Percentiles rank a stretch among this genome's conserved stretches.
These are phyloP conservation scores for Coenonympha arcania DNA, from an alignment of 2,888 invertebrate genomes.

Conservation along the genomic window DNA sequence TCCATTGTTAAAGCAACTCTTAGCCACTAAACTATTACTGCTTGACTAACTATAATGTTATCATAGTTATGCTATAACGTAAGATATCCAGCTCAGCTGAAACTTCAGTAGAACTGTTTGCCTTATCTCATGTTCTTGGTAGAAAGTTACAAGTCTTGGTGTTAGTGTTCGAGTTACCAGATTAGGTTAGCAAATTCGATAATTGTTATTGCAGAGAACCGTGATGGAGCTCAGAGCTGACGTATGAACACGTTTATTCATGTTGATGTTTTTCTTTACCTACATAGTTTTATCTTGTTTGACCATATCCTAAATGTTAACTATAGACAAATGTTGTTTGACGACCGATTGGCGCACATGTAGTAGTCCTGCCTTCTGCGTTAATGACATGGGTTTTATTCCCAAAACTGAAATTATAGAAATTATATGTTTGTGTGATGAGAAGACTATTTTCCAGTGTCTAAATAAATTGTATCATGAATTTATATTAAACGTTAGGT, in stretches of 20 bases:
- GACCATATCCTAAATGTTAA: not conserved
- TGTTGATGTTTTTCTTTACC: not conserved
- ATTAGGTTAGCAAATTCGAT: constrained; percentile 17
- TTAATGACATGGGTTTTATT: too few species aligned
- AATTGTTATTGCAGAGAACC: constrained; percentile 11
- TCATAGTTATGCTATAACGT: too few species aligned
- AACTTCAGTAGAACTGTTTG: constrained; percentile 8
- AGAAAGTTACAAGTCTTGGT: constrained; percentile 4
- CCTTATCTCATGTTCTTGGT: constrained; percentile 11
- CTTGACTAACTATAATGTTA: too few species aligned
- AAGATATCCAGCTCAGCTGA: constrained; percentile 1
- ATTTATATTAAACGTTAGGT: too few species aligned
- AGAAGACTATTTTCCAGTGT: too few species aligned
- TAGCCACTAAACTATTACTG: too few species aligned
- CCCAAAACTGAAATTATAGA: too few species aligned
- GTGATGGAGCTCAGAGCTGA: constrained; percentile 2
- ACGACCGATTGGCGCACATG: too few species aligned
- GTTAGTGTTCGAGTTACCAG: constrained; percentile 7
- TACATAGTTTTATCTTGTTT: not conserved
- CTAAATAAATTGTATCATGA: too few species aligned
- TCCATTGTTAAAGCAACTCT: too few species aligned
- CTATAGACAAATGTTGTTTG: not conserved
- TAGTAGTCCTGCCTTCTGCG: too few species aligned
- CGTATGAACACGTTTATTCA: not conserved
- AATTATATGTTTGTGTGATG: too few species aligned